Conservation (phyloP, 2,113 vertebrate species). For the Trematocara zebra region DNA sequence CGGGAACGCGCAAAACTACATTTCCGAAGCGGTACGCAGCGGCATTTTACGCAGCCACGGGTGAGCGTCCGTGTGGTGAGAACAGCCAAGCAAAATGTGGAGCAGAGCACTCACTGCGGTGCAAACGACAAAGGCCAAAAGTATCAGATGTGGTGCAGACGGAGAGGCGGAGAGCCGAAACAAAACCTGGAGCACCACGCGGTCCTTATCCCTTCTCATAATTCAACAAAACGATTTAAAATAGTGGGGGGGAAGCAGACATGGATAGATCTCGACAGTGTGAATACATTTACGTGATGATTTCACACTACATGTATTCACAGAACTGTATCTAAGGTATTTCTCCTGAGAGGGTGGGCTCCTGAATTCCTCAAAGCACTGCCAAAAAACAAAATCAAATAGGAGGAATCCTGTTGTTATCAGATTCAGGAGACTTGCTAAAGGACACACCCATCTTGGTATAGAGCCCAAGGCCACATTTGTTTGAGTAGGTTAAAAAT, state of each 20-base stretch:
- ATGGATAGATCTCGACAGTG: neutral
- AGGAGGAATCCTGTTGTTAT: neutral
- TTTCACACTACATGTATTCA: neutral
- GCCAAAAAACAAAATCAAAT: neutral
- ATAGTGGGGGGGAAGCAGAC: rapidly evolving
- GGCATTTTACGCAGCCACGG: constrained; percentile 33
- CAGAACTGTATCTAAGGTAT: neutral
- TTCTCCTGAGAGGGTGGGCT: neutral
- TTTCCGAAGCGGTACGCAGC: constrained; percentile 20
- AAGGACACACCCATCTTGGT: neutral
- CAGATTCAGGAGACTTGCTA: neutral
- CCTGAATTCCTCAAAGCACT: neutral
- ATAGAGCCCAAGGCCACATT: neutral
- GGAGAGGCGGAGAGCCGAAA: constrained; percentile 38
- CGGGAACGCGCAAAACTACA: constrained; percentile 24
- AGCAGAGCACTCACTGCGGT: constrained; percentile 24
- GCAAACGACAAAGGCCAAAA: neutral
- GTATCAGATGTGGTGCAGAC: constrained; percentile 20
- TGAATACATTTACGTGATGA: neutral
- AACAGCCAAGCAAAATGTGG: constrained; percentile 28
- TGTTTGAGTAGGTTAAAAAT: neutral
- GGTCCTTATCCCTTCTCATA: neutral
- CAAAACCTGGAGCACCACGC: neutral
- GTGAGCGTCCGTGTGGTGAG: neutral
- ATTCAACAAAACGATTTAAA: neutral